These are phyloP conservation scores for Anas flavirostris DNA, from an alignment of 2,797 vertebrate species.

Conservation along the genomic window DNA sequence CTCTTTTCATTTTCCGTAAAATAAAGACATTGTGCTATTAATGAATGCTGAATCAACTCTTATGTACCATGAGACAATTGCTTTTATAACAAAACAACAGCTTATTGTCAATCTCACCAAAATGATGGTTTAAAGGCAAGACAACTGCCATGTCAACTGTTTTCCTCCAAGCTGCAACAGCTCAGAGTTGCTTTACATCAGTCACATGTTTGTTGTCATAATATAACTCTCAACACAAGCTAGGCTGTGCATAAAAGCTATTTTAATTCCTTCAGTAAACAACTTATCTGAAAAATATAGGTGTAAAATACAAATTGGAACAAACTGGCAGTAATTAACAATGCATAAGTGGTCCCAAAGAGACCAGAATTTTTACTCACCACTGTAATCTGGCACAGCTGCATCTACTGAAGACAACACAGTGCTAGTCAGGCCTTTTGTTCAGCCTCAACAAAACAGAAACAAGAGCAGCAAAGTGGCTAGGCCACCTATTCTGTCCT, in stretches of 20 bases:
- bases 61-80: slow-evolving; percentile 33
- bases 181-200: background rate
- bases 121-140: background rate
- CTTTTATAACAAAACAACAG: slow-evolving; percentile 19
- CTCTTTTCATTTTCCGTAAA: slow-evolving; percentile 19
- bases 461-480: background rate
- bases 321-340: background rate
- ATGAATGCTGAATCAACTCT: slow-evolving; percentile 49
- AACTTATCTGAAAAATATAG: background rate
- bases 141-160: background rate
- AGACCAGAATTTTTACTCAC: background rate
- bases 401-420: background rate
- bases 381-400: slow-evolving; percentile 8
- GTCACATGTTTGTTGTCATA: background rate
- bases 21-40: slow-evolving; percentile 25
- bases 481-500: background rate
- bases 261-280: background rate
- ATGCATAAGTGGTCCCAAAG: background rate
- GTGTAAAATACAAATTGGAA: background rate
- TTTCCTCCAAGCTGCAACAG: background rate
- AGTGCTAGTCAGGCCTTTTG: background rate
- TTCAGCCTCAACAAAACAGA: background rate
- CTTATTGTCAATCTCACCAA: background rate
- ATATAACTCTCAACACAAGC: background rate
- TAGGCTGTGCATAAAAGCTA: background rate